Conservation (phyloP, 2,888 invertebrate genomes). For the Agriopis leucophaearia region DNA sequence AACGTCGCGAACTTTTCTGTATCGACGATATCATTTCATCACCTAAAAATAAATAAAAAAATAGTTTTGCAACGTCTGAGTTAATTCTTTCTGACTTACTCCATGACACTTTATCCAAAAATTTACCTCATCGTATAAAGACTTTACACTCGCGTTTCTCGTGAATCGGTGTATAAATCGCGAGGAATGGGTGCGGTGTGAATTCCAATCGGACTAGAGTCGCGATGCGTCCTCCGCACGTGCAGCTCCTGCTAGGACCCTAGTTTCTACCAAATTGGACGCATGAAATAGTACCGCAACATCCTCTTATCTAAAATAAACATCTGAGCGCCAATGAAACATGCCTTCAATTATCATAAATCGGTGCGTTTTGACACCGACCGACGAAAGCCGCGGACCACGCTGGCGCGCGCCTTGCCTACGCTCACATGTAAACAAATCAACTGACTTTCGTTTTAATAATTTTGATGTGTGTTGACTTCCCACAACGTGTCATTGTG, state of each 20-base stretch:
- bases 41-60: background rate
- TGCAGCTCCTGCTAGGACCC: conserved; percentile 78
- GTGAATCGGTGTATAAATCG: conserved; percentile 76
- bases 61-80: background rate
- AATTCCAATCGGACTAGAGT: conserved; percentile 66
- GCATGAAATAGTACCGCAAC: conserved; percentile 83
- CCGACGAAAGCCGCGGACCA: conserved; percentile 74
- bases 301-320: conserved; percentile 85
- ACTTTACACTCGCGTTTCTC: conserved; percentile 72
- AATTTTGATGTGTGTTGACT: conserved; percentile 11
- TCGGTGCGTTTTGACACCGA: conserved; percentile 79
- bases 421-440: conserved; percentile 68
- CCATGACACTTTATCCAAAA: background rate
- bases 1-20: conserved; percentile 53
- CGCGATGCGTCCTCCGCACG: conserved; percentile 54
- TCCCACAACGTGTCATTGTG: background rate
- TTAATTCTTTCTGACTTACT: background rate
- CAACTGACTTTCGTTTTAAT: conserved; percentile 47
- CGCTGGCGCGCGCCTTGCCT: conserved; percentile 29
- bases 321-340: conserved; percentile 84
- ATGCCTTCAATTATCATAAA: conserved; percentile 87
- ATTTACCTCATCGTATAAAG: conserved; percentile 59
- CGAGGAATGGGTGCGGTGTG: conserved; percentile 70
- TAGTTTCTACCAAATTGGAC: conserved; percentile 77
- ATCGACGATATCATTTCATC: background rate